Percentiles rank a stretch among this genome's conserved stretches.
phyloP scores from a whole-genome alignment of 2,797 vertebrate species.

The Thunnus albacares region DNA sequence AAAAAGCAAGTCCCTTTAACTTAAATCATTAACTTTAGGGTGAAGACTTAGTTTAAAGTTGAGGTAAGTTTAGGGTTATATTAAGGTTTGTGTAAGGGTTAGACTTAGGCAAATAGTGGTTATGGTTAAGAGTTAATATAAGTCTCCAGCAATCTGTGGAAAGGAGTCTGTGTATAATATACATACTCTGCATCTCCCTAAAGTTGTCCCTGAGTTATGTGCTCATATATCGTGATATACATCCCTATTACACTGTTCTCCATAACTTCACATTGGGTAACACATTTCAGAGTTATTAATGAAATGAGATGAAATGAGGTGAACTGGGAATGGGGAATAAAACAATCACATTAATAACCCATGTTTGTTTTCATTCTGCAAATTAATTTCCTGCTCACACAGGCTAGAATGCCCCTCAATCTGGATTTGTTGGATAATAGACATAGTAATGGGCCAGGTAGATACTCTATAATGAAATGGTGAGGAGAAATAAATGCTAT shows the following conservation, averaged over 20 bases:
- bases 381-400: slow-evolving; percentile 68
- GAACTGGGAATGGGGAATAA: slow-evolving; percentile 43
- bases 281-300: slow-evolving; percentile 74
- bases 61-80: too few species aligned
- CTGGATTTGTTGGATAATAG: slow-evolving; percentile 59
- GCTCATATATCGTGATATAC: slow-evolving; percentile 70
- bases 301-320: slow-evolving; percentile 64
- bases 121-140: too few species aligned
- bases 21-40: too few species aligned
- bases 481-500: slow-evolving; percentile 17
- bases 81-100: too few species aligned
- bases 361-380: slow-evolving; percentile 71
- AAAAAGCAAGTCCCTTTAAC: too few species aligned
- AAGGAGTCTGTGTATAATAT: slow-evolving; percentile 29
- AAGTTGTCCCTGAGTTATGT: slow-evolving; percentile 70
- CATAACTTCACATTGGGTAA: slow-evolving; percentile 65
- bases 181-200: slow-evolving; percentile 43
- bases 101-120: too few species aligned
- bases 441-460: slow-evolving; percentile 48
- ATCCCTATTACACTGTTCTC: slow-evolving; percentile 52
- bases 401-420: slow-evolving; percentile 61
- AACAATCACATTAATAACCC: slow-evolving; percentile 77
- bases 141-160: too few species aligned
- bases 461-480: slow-evolving; percentile 28
- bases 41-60: too few species aligned